Percentiles rank a stretch among this genome's conserved stretches.
These are phyloP conservation scores for Cerceris ruficornis DNA, from an alignment of 2,888 invertebrate species.

Conservation along the genomic window DNA sequence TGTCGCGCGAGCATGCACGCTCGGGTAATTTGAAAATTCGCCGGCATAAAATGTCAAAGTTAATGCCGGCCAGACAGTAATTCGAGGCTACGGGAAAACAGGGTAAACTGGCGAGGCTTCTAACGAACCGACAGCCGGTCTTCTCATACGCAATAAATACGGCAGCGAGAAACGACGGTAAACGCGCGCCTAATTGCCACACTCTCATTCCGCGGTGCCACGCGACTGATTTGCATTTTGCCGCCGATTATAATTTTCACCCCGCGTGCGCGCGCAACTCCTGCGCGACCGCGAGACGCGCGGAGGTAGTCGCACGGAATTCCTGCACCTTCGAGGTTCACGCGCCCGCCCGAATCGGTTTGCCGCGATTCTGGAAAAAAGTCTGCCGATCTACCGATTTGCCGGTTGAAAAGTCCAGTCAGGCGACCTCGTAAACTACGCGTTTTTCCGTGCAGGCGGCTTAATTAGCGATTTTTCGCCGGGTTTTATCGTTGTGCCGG, in stretches of 20 bases:
- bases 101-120: conserved; percentile 35
- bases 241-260: conserved; percentile 57
- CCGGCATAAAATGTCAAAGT: conserved; percentile 41
- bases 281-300: conserved; percentile 5
- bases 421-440: conserved; percentile 38
- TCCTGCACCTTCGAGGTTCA: conserved; percentile 1
- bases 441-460: conserved; percentile 31
- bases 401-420: conserved; percentile 23
- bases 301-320: conserved; percentile 7
- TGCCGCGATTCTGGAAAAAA: conserved; percentile 7
- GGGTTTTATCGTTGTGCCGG: conserved; percentile 35
- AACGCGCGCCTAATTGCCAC: conserved; percentile 60
- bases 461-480: conserved; percentile 41
- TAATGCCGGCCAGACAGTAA: conserved; percentile 45
- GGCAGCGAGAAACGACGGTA: conserved; percentile 45
- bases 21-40: conserved; percentile 38
- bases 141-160: conserved; percentile 53
- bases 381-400: not conserved
- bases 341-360: not conserved
- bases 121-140: conserved; percentile 60
- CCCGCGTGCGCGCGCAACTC: conserved; percentile 4
- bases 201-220: conserved; percentile 40
- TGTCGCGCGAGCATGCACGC: conserved; percentile 26
- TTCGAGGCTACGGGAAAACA: conserved; percentile 44
- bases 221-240: conserved; percentile 60